Conservation (phyloP, 2,888 invertebrate species). For the Ochropleura leucogaster region DNA sequence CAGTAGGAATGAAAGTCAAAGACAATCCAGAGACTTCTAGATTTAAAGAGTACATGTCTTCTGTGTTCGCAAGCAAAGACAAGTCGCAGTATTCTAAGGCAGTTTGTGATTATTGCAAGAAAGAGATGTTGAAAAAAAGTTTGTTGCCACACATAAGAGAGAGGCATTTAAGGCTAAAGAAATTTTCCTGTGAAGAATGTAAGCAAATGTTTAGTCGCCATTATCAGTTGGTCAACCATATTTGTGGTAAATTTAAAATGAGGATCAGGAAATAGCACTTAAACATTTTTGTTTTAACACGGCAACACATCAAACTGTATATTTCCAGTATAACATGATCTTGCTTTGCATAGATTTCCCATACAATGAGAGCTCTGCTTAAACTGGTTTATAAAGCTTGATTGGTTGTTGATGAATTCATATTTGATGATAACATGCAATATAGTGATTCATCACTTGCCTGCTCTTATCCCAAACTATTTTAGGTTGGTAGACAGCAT, state of each 20-base stretch:
- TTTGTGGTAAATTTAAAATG: slow-evolving; percentile 70
- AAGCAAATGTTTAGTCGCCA: slow-evolving; percentile 72
- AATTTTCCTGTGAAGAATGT: slow-evolving; percentile 76
- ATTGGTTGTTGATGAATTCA: too few species aligned
- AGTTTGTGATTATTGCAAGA: slow-evolving; percentile 82
- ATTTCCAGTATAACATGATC: too few species aligned
- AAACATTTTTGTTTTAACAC: not conserved
- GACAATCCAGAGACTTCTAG: slow-evolving; percentile 37
- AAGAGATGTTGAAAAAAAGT: slow-evolving; percentile 85
- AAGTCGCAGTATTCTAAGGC: slow-evolving; percentile 78
- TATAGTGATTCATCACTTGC: too few species aligned
- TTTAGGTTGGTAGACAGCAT: too few species aligned
- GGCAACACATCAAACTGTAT: too few species aligned
- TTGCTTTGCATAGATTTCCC: too few species aligned
- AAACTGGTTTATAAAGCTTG: too few species aligned
- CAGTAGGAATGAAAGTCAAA: slow-evolving; percentile 13
- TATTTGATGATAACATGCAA: too few species aligned
- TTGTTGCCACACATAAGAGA: slow-evolving; percentile 79
- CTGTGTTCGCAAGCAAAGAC: slow-evolving; percentile 71
- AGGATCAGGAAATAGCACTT: slow-evolving; percentile 34
- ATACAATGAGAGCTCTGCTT: too few species aligned
- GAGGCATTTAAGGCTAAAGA: slow-evolving; percentile 76
- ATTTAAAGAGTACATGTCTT: slow-evolving; percentile 67
- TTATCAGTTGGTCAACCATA: slow-evolving; percentile 78
- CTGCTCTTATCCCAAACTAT: too few species aligned